These are phyloP conservation scores for Antheraea assamensis DNA, from an alignment of 2,888 invertebrate species.

Conservation along the genomic window DNA sequence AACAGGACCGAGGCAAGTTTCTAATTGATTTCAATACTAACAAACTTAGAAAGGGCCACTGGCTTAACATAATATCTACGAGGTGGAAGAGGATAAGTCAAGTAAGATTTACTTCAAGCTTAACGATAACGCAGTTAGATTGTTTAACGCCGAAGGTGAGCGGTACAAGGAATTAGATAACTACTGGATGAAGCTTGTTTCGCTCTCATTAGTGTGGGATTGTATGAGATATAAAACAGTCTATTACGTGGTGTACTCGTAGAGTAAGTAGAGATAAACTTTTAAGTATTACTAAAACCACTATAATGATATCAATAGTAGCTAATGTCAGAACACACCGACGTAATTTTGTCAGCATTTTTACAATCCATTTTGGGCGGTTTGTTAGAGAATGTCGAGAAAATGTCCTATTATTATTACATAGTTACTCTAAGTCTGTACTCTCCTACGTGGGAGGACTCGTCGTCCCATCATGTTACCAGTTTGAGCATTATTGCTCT, in stretches of 20 bases:
- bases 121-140: constrained; percentile 52
- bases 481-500: not conserved
- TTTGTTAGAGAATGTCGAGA: not conserved
- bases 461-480: not conserved
- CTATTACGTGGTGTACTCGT: too few relatives aligned
- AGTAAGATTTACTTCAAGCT: constrained; percentile 54
- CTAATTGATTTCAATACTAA: constrained; percentile 21
- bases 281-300: too few relatives aligned
- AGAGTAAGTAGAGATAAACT: too few relatives aligned
- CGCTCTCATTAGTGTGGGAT: not conserved
- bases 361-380: too few relatives aligned
- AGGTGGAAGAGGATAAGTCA: constrained; percentile 50
- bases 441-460: too few relatives aligned
- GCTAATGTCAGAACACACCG: too few relatives aligned
- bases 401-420: too few relatives aligned
- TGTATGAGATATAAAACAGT: too few relatives aligned
- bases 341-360: too few relatives aligned
- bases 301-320: too few relatives aligned
- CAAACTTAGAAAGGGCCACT: constrained; percentile 19
- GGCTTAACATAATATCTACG: constrained; percentile 22
- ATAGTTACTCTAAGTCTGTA: too few relatives aligned
- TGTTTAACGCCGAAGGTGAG: constrained; percentile 37
- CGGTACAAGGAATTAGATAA: constrained; percentile 14
- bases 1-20: constrained; percentile 11
- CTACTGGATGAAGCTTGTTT: constrained; percentile 22